Conservation (phyloP, 2,113 vertebrate species). For the Apodemus sylvaticus region DNA sequence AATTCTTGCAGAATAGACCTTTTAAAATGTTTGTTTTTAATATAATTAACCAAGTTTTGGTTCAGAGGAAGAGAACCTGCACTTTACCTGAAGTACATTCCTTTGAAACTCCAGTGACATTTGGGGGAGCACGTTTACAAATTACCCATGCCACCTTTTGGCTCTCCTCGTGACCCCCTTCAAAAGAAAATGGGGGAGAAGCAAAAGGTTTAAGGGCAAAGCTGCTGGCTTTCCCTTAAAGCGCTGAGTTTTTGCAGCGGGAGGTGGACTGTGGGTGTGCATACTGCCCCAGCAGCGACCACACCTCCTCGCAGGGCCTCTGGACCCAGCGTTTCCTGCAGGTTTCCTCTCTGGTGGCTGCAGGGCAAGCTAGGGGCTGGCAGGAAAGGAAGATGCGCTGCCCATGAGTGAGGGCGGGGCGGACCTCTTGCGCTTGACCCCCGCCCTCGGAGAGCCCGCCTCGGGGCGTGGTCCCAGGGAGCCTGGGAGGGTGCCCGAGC, state of each 20-base stretch:
- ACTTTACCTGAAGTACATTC: background rate
- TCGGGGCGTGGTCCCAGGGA: conserved; percentile 16
- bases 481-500: background rate
- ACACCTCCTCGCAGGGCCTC: background rate
- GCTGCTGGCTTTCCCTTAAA: background rate
- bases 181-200: background rate
- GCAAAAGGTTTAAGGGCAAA: background rate
- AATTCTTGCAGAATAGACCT: background rate
- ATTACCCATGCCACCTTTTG: background rate
- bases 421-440: background rate
- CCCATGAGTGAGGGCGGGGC: conserved; percentile 38
- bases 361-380: background rate
- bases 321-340: conserved; percentile 30
- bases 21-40: background rate
- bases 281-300: background rate
- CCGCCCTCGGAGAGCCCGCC: conserved; percentile 46
- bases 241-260: rapidly evolving
- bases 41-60: background rate
- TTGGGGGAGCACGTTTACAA: background rate
- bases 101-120: background rate
- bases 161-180: background rate
- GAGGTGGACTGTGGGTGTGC: rapidly evolving
- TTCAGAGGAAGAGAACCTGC: background rate
- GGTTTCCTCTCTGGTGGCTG: conserved; percentile 21
- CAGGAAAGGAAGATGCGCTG: conserved; percentile 61